These are phyloP conservation scores for Nyctereutes procyonoides DNA, from an alignment of 2,113 vertebrate genomes.

Conservation along the genomic window DNA sequence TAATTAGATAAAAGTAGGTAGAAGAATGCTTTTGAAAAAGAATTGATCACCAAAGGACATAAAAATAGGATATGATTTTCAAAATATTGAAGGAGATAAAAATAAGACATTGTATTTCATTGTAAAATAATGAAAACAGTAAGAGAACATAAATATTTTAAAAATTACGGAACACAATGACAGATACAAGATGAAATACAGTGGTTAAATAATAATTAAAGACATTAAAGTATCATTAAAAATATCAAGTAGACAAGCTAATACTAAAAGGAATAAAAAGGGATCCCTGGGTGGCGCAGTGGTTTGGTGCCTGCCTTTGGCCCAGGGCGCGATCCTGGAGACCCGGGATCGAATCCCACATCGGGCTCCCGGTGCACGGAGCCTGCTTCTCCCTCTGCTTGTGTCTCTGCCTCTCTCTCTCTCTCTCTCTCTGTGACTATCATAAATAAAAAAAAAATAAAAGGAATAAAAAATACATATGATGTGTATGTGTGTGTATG, in stretches of 20 bases:
- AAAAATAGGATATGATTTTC: neutral
- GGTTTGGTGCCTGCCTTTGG: no score
- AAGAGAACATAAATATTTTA: neutral
- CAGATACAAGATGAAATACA: neutral
- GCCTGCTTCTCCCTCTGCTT: no score
- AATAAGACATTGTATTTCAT: neutral
- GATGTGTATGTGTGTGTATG: neutral
- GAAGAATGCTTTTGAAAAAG: neutral
- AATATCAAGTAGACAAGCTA: neutral
- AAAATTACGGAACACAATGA: neutral
- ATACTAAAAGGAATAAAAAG: neutral
- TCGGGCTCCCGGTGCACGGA: no score
- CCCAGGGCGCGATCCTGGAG: no score
- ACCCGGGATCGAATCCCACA: no score
- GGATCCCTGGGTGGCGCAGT: no score
- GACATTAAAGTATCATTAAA: neutral
- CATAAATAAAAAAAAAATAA: no score
- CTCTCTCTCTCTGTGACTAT: no score
- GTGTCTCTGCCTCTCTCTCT: no score
- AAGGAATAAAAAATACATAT: neutral
- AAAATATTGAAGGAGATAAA: neutral
- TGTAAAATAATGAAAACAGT: neutral
- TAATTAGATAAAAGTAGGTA: neutral
- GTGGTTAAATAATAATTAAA: neutral
- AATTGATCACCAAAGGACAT: neutral